These are phyloP conservation scores for Ptychodera flava DNA, from an alignment of 35 echinoderm and acorn worm species.

Conservation along the genomic window DNA sequence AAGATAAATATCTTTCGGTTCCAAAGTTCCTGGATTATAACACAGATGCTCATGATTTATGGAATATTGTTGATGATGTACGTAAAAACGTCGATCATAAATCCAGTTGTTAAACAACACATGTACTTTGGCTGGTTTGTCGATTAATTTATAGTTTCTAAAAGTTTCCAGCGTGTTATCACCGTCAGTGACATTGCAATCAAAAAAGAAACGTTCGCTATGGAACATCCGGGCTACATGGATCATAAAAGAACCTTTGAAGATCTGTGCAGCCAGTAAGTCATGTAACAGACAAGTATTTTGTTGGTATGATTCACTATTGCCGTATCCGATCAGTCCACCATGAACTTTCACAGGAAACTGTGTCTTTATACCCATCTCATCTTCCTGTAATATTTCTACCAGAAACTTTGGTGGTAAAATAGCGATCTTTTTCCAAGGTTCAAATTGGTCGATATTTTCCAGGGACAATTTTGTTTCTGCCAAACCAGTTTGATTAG, in stretches of 20 bases:
- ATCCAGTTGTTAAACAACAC: background rate
- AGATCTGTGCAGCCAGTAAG: background rate
- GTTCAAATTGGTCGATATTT: no score
- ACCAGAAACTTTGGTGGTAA: no score
- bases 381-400: no score
- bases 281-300: background rate
- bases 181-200: background rate
- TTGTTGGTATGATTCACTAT: no score
- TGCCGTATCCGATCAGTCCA: no score
- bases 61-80: no score
- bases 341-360: no score
- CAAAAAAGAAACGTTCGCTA: background rate
- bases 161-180: background rate
- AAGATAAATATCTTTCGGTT: background rate
- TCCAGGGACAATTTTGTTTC: no score
- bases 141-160: background rate
- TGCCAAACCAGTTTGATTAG: background rate
- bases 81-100: background rate
- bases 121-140: background rate
- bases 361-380: no score
- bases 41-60: no score
- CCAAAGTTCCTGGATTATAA: no score
- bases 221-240: background rate
- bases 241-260: background rate
- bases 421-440: no score